Conservation (phyloP, 2,113 vertebrate species). For the Callocephalon fimbriatum region DNA sequence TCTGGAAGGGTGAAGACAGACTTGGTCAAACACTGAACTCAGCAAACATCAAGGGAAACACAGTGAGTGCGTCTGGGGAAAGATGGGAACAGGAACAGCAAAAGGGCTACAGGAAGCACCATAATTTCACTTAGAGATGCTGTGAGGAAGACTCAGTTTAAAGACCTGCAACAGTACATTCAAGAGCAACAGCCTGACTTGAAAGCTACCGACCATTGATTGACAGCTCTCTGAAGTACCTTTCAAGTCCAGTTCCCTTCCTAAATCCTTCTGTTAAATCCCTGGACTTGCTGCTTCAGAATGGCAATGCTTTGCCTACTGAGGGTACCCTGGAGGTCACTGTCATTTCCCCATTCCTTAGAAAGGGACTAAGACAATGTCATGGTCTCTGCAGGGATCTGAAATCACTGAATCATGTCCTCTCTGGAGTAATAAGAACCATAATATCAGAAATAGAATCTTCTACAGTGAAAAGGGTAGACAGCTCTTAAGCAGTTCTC, state of each 20-base stretch:
- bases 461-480: background rate
- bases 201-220: background rate
- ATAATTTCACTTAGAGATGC: background rate
- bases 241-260: background rate
- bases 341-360: background rate
- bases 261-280: background rate
- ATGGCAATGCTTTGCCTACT: background rate
- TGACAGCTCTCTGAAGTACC: background rate
- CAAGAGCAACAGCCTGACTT: background rate
- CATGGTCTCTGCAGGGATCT: background rate
- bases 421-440: background rate
- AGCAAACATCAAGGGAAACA: background rate
- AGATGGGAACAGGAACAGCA: background rate
- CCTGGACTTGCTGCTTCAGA: background rate
- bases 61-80: too few relatives aligned
- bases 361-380: background rate
- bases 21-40: background rate
- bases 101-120: background rate
- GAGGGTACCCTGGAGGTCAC: background rate
- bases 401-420: background rate
- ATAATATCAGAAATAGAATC: background rate
- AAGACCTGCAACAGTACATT: background rate
- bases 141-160: background rate
- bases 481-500: background rate
- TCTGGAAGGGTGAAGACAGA: background rate